Evolutionary conservation across 2,113 vertebrate species (phyloP).

Genomic region (Rissa tridactyla): DNA sequence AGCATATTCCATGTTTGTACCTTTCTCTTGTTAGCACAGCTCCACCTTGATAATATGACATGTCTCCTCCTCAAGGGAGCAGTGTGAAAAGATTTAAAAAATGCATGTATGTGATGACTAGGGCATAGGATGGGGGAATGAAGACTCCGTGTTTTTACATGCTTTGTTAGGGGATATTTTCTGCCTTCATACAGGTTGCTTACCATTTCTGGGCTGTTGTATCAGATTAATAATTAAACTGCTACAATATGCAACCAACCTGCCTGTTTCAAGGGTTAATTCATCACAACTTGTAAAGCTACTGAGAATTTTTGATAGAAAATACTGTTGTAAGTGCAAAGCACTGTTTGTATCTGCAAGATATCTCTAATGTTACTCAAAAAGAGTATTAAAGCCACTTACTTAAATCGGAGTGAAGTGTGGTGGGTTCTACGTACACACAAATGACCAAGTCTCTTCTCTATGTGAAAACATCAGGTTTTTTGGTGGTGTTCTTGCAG

Average conservation of each 20-base stretch:
- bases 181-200: not conserved
- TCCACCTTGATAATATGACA: not conserved
- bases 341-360: not conserved
- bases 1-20: not conserved
- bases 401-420: not conserved
- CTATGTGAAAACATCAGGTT: fast-evolving
- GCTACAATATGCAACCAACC: not conserved
- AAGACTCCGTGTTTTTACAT: not conserved
- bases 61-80: not conserved
- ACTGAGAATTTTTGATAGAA: not conserved
- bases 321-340: not conserved
- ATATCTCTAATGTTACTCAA: not conserved
- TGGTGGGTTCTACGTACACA: not conserved
- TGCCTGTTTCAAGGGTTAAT: not conserved
- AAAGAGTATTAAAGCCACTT: not conserved
- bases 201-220: not conserved
- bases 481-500: not conserved
- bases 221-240: not conserved
- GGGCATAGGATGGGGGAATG: not conserved
- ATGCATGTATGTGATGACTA: not conserved
- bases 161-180: not conserved
- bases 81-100: not conserved
- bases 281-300: not conserved
- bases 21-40: not conserved
- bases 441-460: not conserved